phyloP scores from a whole-genome alignment of 1,140 invertebrate species.

The Drosophila repleta region DNA sequence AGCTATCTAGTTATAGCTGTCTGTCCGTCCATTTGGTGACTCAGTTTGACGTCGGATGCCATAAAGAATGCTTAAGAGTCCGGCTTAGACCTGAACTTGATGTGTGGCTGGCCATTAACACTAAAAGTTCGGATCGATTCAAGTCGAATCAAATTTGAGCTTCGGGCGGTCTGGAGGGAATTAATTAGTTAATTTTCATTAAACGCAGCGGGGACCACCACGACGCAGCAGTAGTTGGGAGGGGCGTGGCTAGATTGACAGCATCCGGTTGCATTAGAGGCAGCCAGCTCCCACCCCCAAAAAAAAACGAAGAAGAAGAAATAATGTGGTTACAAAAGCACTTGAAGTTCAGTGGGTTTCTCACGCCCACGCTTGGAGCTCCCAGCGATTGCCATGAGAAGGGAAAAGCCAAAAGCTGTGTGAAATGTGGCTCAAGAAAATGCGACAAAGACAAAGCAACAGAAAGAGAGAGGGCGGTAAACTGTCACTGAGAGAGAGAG shows the following conservation, averaged over 20 bases:
- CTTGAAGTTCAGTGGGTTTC: conserved; percentile 67
- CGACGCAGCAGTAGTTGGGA: not conserved
- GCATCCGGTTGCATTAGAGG: conserved; percentile 62
- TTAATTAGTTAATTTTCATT: conserved; percentile 39
- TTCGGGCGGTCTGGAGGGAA: conserved; percentile 1
- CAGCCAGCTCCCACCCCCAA: conserved; percentile 8
- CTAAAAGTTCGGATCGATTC: not conserved
- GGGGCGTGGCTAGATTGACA: conserved; percentile 39
- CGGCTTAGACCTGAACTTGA: not conserved
- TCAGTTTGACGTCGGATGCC: conserved; percentile 36
- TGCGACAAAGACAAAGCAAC: conserved; percentile 39
- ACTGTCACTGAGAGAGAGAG: conserved; percentile 58
- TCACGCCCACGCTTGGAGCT: conserved; percentile 68
- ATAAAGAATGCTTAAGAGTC: conserved; percentile 30
- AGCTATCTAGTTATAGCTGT: conserved; percentile 6
- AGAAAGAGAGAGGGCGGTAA: conserved; percentile 27
- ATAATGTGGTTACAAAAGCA: conserved; percentile 43
- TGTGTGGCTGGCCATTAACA: conserved; percentile 34
- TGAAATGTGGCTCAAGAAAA: conserved; percentile 51
- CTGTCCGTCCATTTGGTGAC: conserved; percentile 3
- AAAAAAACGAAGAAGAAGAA: too few relatives aligned
- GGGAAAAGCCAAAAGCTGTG: conserved; percentile 67
- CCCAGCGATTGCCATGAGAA: conserved; percentile 47
- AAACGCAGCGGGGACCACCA: conserved; percentile 19
- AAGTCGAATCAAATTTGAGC: not conserved